Evolutionary conservation across 2,888 invertebrate species (phyloP), one percentile per base, ranked within the genome.

Genomic region (Eristalis tenax): DNA sequence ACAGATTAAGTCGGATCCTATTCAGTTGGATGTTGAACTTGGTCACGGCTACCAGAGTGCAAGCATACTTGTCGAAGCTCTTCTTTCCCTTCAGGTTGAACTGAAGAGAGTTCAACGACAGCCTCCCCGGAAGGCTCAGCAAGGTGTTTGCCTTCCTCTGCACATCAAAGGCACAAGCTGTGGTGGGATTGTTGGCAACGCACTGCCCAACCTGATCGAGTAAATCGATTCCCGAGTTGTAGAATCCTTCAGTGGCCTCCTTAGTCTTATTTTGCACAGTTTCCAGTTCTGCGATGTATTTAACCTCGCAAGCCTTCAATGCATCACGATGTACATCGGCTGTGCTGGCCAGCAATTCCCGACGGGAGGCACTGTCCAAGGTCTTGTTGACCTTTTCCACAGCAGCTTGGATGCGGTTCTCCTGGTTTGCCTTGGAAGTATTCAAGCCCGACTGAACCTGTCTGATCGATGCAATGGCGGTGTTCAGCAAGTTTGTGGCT

Each of bases 161-260:
- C 22, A 57, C n/a, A 26, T 66, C 38, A 0, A n/a, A 13, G 15
- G 65, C 5, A 28, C 75, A 75, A 13, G 10, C 26, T 0, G 10
- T 28, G 0, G 15, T 13, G 5, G 8, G 38, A 22, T 13, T 15
- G 28, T 35, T 35, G 11, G n/a, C 65, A 28, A 57, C 11, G 8
- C 75, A 75, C 23, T 28, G 22, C 0, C 75, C 75, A 2, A 65
- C 18, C 40, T 65, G 35, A 57, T 75, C 65, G 11, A 75, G 38
- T 0, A 75, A 38, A 65, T 57, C 65, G 26, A 75, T 26, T 4
- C 1, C 10, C 0, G 26, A 26, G 3, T 57, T 23, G 26, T 66
- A 75, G 18, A 65, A 66, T 0, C n/a, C 23, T 13, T 38, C 28
- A n/a, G n/a, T 57, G n/a, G 38, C 18, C 15, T 18, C 23, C 8